Percentiles rank a stretch among this genome's conserved stretches.
Conservation (phyloP, 1,140 invertebrate genomes). For the Trichomalopsis sarcophagae region DNA sequence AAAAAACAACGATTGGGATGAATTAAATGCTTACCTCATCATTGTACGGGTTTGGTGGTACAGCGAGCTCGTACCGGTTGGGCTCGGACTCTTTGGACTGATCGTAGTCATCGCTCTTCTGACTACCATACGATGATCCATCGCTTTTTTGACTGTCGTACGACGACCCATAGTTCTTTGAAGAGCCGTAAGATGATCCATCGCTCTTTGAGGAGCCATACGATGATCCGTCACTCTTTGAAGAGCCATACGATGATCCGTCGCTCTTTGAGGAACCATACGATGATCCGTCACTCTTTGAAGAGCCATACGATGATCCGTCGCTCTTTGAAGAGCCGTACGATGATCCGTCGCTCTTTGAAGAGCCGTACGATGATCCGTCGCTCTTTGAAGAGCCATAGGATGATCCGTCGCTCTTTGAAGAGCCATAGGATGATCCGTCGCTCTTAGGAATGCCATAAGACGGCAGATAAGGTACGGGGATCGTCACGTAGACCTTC, state of each 20-base stretch:
- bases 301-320: background rate
- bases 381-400: background rate
- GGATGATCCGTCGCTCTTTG: background rate
- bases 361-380: too few species aligned
- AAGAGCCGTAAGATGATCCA: background rate
- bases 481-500: slow-evolving; percentile 69
- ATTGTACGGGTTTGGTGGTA: background rate
- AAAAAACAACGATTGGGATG: background rate
- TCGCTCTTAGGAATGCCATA: background rate
- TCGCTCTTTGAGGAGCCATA: background rate
- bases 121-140: background rate
- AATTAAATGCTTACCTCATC: slow-evolving; percentile 21
- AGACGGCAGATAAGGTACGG: slow-evolving; percentile 64
- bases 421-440: too few species aligned
- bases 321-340: background rate
- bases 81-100: background rate
- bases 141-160: background rate
- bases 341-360: background rate
- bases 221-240: background rate
- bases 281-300: background rate
- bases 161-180: too few species aligned
- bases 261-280: background rate
- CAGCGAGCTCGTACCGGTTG: background rate
- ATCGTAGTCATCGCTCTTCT: background rate
- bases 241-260: background rate